Evolutionary conservation across 2,113 vertebrate genomes (phyloP), one percentile per base, ranked within the genome.

Genomic region (Australoheros scitulus): DNA sequence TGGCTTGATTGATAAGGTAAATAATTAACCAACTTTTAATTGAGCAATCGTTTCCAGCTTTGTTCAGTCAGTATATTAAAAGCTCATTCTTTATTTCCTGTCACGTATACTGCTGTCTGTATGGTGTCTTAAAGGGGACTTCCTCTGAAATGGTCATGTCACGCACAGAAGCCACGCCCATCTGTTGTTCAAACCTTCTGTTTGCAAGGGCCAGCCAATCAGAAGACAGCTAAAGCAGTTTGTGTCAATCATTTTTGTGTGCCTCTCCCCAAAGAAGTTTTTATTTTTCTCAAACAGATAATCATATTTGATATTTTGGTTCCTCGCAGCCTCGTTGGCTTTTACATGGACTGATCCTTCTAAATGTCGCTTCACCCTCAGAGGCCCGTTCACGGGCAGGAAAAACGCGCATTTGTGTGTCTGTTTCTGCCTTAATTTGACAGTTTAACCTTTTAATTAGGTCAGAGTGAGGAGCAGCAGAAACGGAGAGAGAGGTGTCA

Each of bases 401-500:
- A 52, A 70, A 50, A 52, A 52, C 1, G 8, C 1, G 4, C 24
- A 9, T 32, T 68, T 50, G 34, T 20, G n/a, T 76, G 55, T 50
- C 26, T 59, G 34, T 65, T 58, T 55, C 59, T 58, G 79, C 57
- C 29, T 88, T 50, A 47, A 64, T 64, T 29, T 56, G n/a, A 50
- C 75, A 47, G 29, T 74, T 57, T 38, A 70, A 84, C 43, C 47
- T 78, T 75, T 56, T 70, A 79, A 87, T 85, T 15, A 79, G 79
- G 24, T 59, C 14, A 18, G 41, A 76, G 38, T 20, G 88, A 52
- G 3, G 65, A 65, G 65, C 15, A n/a, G 29, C 61, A 18, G 82
- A 58, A 34, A 22, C 43, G 2, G 11, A 56, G 26, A 56, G 26
- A 5, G 70, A 76, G 38, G 83, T 18, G 70, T 41, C 76, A n/a